Base-by-base conservation (phyloP, 2,797 vertebrate species). In the Hipposideros larvatus region DNA sequence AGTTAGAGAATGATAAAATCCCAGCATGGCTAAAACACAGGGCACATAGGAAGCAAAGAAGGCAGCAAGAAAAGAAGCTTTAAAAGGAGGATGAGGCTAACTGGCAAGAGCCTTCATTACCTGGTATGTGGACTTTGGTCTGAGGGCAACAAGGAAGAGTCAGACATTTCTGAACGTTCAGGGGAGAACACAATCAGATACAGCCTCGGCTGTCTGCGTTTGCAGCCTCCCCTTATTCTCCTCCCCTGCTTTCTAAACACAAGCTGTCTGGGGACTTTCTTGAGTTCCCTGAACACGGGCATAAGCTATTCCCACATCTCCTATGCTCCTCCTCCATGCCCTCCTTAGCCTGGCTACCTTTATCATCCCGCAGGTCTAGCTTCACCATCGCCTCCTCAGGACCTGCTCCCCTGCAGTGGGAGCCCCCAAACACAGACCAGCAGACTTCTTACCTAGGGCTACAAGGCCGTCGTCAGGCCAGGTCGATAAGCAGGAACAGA, bases 171-270 rank as follows among this genome's bases (percentile, higher is more conserved):
- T 57, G 70, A 75, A 34, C 24, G 37, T 9, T 66, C n/a, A 16
- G 55, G 31, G 41, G 66, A 65, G 41, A 31, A 77, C 11, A 43
- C 51, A 48, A 13, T 24, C 31, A 78, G 77, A 65, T 8, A 6
- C 13, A 4, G 1, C 37, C 73, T 48, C 18, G 4, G 21, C 22
- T 0, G 0, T 18, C 48, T 34, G 4, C 5, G 2, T 4, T 28
- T 75, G 21, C 2, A 31, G 73, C 55, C 70, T 43, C 2, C 18
- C 55, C 46, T 66, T 43, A 14, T 48, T 22, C 79, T 41, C 53
- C 51, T 77, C 19, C 16, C 82, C 77, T 61, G 53, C 48, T 88
- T 28, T 87, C 83, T 46, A 41, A 66, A 90, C 46, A 48, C 16
- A 48, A 59, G 37, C 71, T 79, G 34, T 31, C 31, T 11, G 8